Percentiles rank a stretch among this genome's conserved stretches.
Evolutionary conservation across 2,888 invertebrate genomes (phyloP).

Genomic region (Eupeodes latifasciatus): DNA sequence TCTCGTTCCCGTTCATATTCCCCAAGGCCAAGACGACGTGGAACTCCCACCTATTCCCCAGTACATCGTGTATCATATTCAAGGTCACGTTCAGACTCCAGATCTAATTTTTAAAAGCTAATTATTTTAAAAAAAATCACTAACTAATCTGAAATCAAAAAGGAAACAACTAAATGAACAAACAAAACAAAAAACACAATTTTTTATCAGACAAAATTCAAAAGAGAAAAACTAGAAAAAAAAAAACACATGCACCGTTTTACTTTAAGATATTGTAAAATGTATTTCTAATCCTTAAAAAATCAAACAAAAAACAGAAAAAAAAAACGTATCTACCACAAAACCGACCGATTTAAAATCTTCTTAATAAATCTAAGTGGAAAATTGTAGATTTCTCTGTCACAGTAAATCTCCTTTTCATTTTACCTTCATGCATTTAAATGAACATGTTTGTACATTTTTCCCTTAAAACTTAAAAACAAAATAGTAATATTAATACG

Average conservation of each 20-base stretch:
- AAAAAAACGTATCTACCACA: constrained; percentile 25
- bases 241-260: constrained; percentile 33
- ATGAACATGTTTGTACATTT: not conserved
- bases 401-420: constrained; percentile 12
- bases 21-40: constrained; percentile 90
- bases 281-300: constrained; percentile 28
- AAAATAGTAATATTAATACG: not conserved
- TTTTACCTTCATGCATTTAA: constrained; percentile 55
- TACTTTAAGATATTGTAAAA: constrained; percentile 51
- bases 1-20: constrained; percentile 91
- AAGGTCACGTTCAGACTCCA: constrained; percentile 90
- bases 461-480: not conserved
- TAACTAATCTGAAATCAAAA: constrained; percentile 67
- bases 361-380: constrained; percentile 7
- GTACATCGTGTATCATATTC: constrained; percentile 92
- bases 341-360: constrained; percentile 3
- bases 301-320: too few relatives aligned
- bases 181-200: constrained; percentile 25
- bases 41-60: constrained; percentile 97
- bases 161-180: constrained; percentile 18
- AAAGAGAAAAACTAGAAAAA: not conserved
- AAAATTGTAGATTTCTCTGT: constrained; percentile 14
- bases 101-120: constrained; percentile 84
- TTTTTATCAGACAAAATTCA: constrained; percentile 58
- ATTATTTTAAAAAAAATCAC: constrained; percentile 39